phyloP scores from a whole-genome alignment of 2,797 vertebrate genomes.

The Borostomias antarcticus region DNA sequence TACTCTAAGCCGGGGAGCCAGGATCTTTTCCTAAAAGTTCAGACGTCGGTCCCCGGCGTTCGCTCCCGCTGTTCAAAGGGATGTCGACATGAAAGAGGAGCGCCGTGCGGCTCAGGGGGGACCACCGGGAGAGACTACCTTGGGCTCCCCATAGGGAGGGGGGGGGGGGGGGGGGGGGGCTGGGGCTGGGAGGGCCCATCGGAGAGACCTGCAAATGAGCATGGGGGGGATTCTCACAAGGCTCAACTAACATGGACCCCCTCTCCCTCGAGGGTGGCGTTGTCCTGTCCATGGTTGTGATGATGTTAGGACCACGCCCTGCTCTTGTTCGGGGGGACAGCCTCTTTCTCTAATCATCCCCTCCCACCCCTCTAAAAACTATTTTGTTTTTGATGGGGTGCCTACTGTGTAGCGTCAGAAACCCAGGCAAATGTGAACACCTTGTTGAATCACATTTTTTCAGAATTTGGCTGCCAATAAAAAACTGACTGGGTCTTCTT shows the following conservation, averaged over 20 bases:
- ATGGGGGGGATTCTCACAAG: too few relatives aligned
- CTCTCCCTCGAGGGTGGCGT: too few relatives aligned
- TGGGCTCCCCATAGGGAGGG: conserved; percentile 1
- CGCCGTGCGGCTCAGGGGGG: conserved; percentile 29
- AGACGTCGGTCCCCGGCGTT: conserved; percentile 44
- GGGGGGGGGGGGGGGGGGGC: background rate
- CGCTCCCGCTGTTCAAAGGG: conserved; percentile 50
- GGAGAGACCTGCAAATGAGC: background rate
- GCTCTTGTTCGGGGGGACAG: background rate
- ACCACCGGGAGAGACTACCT: conserved; percentile 25
- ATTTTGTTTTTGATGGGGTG: too few relatives aligned
- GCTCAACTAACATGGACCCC: background rate
- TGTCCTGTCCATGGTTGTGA: too few relatives aligned
- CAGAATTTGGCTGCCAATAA: too few relatives aligned
- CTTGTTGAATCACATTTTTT: too few relatives aligned
- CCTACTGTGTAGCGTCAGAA: too few relatives aligned
- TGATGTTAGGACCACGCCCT: too few relatives aligned
- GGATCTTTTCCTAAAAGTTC: conserved; percentile 46
- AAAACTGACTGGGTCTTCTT: too few relatives aligned
- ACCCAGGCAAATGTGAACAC: too few relatives aligned
- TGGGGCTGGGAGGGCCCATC: background rate
- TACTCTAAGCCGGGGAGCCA: conserved; percentile 43
- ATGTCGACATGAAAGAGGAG: conserved; percentile 49
- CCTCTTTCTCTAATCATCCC: too few relatives aligned
- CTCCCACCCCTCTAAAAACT: too few relatives aligned